phyloP scores from a whole-genome alignment of 2,113 vertebrate genomes.

The Alethe castanea region DNA sequence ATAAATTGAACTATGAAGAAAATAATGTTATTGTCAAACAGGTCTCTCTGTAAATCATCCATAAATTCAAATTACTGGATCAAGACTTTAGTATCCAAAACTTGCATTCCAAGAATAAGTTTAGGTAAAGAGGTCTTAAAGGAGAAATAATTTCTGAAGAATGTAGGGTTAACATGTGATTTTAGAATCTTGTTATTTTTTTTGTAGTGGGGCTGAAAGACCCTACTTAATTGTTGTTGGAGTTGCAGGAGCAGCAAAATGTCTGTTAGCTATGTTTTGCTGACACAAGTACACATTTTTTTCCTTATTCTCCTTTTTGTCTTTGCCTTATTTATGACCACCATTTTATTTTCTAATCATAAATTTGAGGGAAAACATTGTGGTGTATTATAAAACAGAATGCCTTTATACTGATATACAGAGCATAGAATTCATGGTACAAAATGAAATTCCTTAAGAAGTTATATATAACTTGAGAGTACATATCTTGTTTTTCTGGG shows the following conservation, averaged over 20 bases:
- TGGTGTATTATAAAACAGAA: not conserved
- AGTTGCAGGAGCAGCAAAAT: not conserved
- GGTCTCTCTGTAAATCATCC: not conserved
- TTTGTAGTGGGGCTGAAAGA: not conserved
- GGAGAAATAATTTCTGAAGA: not conserved
- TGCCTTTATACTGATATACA: not conserved
- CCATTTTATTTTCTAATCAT: not conserved
- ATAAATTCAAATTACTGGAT: not conserved
- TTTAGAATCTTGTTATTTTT: not conserved
- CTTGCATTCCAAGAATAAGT: not conserved
- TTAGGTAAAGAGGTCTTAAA: not conserved
- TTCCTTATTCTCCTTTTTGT: not conserved
- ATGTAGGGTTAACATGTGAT: not conserved
- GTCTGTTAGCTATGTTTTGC: not conserved
- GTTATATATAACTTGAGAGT: not conserved
- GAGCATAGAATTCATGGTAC: not conserved
- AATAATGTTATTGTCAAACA: not conserved
- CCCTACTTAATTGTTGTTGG: not conserved
- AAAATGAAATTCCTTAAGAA: not conserved
- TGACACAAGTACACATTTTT: not conserved
- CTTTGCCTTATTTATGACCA: not conserved
- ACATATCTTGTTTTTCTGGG: not conserved
- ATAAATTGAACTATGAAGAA: constrained; percentile 7
- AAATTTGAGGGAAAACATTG: not conserved
- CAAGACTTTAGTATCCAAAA: not conserved